Evolutionary conservation across 2,113 vertebrate genomes (phyloP).

Genomic region (Bothrops jararaca): DNA sequence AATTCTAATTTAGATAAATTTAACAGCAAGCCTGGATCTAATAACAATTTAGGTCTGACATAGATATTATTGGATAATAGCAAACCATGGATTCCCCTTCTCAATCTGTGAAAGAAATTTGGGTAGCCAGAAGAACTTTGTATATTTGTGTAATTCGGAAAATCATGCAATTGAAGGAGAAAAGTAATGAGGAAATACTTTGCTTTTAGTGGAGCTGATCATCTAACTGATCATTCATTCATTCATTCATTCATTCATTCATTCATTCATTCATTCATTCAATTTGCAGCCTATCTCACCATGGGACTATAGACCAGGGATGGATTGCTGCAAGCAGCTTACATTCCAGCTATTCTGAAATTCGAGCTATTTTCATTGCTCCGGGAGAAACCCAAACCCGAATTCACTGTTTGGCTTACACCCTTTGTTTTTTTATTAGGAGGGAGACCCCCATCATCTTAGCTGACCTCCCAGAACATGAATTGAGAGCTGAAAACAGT

Average conservation of each 20-base stretch:
- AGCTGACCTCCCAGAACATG: not conserved
- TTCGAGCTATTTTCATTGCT: not conserved
- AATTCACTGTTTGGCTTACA: not conserved
- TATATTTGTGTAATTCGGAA: not conserved
- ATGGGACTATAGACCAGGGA: not conserved
- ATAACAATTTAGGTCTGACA: not conserved
- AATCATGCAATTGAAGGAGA: not conserved
- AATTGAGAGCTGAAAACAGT: not conserved
- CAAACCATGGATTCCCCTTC: not conserved
- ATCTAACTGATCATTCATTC: too few relatives aligned
- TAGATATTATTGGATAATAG: not conserved
- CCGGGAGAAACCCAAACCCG: not conserved
- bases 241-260: not conserved
- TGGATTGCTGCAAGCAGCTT: not conserved
- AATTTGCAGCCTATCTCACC: not conserved
- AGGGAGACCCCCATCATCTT: not conserved
- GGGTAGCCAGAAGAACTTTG: not conserved
- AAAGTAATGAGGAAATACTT: not conserved
- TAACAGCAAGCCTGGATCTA: not conserved
- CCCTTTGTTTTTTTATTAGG: not conserved
- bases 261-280: too few relatives aligned
- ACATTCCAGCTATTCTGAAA: not conserved
- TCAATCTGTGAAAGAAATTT: not conserved
- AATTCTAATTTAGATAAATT: not conserved
- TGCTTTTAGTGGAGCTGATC: not conserved